phyloP scores from a whole-genome alignment of 2,113 vertebrate species.

The Dasyurus viverrinus region DNA sequence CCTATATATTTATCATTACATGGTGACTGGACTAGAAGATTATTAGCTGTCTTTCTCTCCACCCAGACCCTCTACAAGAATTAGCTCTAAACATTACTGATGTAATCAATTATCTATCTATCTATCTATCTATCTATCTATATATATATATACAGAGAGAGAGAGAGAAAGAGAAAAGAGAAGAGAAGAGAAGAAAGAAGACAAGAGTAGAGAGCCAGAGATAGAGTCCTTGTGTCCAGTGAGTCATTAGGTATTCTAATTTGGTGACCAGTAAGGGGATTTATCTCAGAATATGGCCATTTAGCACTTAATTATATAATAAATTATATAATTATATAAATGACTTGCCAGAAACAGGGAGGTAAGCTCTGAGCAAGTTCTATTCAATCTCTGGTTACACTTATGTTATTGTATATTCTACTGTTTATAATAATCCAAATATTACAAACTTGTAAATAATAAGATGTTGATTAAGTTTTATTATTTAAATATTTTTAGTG shows the following conservation, averaged over 20 bases:
- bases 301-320: background rate
- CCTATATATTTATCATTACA: background rate
- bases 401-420: fast-evolving
- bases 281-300: background rate
- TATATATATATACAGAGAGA: too few species aligned
- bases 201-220: background rate
- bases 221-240: background rate
- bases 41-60: background rate
- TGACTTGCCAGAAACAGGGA: background rate
- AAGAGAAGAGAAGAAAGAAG: too few species aligned
- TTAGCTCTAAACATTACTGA: background rate
- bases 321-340: too few species aligned
- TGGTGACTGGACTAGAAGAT: background rate
- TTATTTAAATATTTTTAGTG: fast-evolving
- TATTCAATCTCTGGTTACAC: background rate
- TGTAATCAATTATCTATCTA: background rate
- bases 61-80: background rate
- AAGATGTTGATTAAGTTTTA: too few species aligned
- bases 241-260: background rate
- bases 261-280: background rate
- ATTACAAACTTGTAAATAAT: background rate
- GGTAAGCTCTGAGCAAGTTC: background rate
- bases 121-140: too few species aligned
- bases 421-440: background rate
- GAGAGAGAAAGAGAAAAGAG: too few species aligned